phyloP scores from a whole-genome alignment of 2,113 vertebrate species.

The Corythornis vintsioides region DNA sequence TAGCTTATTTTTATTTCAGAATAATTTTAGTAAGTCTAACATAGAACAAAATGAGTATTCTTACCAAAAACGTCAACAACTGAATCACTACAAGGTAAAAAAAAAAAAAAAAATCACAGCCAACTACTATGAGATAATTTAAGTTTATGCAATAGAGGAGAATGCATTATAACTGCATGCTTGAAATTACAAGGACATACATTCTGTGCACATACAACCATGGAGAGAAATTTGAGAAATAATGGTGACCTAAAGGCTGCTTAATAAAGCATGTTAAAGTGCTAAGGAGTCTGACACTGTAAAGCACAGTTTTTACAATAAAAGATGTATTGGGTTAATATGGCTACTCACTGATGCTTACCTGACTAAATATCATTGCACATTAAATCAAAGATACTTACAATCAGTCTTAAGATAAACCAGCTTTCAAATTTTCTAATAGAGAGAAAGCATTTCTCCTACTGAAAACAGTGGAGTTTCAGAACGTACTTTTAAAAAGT shows the following conservation, averaged over 20 bases:
- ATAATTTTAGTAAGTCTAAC: constrained; percentile 32
- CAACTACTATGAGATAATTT: constrained; percentile 82
- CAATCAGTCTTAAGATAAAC: constrained; percentile 88
- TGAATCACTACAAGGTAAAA: neutral
- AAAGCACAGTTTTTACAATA: constrained; percentile 98
- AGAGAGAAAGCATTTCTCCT: constrained; percentile 56
- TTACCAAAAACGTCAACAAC: constrained; percentile 1
- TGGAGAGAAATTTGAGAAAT: constrained; percentile 93
- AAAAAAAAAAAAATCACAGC: constrained; percentile 62
- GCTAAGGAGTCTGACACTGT: constrained; percentile 90
- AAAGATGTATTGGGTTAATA: constrained; percentile 99
- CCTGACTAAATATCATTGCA: constrained; percentile 93
- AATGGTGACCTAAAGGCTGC: constrained; percentile 94
- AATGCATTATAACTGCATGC: constrained; percentile 79
- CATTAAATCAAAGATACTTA: constrained; percentile 87
- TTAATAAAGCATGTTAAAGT: constrained; percentile 99
- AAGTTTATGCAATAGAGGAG: constrained; percentile 84
- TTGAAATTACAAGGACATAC: constrained; percentile 84
- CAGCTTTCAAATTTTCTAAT: constrained; percentile 78
- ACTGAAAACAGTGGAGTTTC: constrained; percentile 31
- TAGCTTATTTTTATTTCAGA: constrained; percentile 33
- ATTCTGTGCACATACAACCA: constrained; percentile 84
- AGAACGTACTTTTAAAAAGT: constrained; percentile 49
- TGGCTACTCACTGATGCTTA: constrained; percentile 98
- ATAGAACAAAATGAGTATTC: neutral